Percentiles rank a stretch among this genome's conserved stretches.
Conservation (phyloP, 2,797 vertebrate species). For the Epinephelus awoara region DNA sequence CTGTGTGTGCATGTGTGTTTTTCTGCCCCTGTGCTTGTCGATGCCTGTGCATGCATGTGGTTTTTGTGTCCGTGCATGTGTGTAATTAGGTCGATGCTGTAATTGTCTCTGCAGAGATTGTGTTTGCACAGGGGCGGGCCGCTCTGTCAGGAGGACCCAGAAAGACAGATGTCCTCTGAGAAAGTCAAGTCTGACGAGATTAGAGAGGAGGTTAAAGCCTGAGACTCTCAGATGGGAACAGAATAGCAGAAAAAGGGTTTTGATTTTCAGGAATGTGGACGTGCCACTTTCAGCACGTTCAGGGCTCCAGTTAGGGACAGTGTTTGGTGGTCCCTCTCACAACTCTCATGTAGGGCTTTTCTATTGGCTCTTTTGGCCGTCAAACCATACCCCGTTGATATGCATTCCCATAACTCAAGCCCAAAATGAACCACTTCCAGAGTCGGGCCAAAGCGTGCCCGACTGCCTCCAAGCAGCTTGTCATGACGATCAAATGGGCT, state of each 20-base stretch:
- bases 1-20: conserved; percentile 25
- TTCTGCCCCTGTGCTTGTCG: background rate
- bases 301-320: background rate
- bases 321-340: background rate
- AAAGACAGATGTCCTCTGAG: conserved; percentile 66
- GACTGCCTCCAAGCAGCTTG: too few species aligned
- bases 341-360: too few species aligned
- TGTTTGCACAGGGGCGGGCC: conserved; percentile 69
- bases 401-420: too few species aligned
- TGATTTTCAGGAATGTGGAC: conserved; percentile 47
- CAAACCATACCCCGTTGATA: too few species aligned
- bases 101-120: conserved; percentile 77
- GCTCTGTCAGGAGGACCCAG: conserved; percentile 62
- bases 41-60: conserved; percentile 29
- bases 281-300: conserved; percentile 9
- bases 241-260: conserved; percentile 7
- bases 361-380: too few species aligned
- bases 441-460: too few species aligned
- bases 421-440: too few species aligned
- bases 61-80: conserved; percentile 49
- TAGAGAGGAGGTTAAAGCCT: conserved; percentile 45
- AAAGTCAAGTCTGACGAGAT: conserved; percentile 49
- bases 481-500: too few species aligned
- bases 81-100: conserved; percentile 78
- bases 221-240: conserved; percentile 19